Percentiles rank a stretch among this genome's conserved stretches.
These are phyloP conservation scores for Aleiodes leptofemur DNA, from an alignment of 2,888 invertebrate species.

Conservation along the genomic window DNA sequence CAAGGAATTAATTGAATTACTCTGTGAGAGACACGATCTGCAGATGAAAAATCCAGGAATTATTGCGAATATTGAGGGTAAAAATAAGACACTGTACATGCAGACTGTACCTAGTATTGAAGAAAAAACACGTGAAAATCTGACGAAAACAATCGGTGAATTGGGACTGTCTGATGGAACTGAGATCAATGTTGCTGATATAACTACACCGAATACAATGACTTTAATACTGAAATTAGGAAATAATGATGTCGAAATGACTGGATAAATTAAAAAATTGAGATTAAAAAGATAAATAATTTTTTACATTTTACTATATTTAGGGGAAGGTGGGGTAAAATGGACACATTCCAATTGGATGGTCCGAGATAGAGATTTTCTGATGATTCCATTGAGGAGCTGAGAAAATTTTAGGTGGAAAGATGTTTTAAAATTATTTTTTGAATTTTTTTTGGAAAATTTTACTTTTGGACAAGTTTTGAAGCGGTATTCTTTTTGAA, in stretches of 20 bases:
- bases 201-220: conserved; percentile 90
- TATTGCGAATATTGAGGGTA: conserved; percentile 87
- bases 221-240: conserved; percentile 84
- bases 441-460: too few species aligned
- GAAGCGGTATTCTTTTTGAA: too few species aligned
- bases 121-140: conserved; percentile 90
- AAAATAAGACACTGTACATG: conserved; percentile 95
- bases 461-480: too few species aligned
- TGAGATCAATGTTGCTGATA: conserved; percentile 93
- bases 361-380: too few species aligned
- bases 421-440: too few species aligned
- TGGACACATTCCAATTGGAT: not conserved
- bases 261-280: conserved; percentile 43
- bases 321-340: not conserved
- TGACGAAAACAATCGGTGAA: conserved; percentile 90
- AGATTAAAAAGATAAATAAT: conserved; percentile 27
- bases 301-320: not conserved
- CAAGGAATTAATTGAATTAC: conserved; percentile 87
- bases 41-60: conserved; percentile 96
- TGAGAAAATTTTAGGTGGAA: too few species aligned
- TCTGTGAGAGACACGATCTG: conserved; percentile 86
- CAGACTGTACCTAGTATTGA: conserved; percentile 94
- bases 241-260: conserved; percentile 65
- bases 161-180: conserved; percentile 90
- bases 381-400: too few species aligned